Conservation (phyloP, 1,140 invertebrate genomes). For the Papilio glaucus region DNA sequence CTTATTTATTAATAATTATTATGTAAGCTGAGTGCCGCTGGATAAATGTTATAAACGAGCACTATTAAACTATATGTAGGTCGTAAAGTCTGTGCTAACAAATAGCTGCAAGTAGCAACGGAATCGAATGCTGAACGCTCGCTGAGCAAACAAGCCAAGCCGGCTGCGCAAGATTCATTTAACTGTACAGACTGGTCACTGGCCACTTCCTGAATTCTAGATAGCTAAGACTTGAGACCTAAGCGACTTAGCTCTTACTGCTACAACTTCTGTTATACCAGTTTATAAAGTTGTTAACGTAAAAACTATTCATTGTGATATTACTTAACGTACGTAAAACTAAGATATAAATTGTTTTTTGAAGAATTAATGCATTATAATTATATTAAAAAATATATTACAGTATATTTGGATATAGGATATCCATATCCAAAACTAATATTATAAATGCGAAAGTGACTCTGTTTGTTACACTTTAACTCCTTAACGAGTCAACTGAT, state of each 20-base stretch:
- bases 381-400: too few relatives aligned
- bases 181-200: constrained; percentile 36
- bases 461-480: too few relatives aligned
- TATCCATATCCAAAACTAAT: too few relatives aligned
- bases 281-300: not conserved
- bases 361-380: too few relatives aligned
- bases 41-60: not conserved
- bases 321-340: too few relatives aligned
- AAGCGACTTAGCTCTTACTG: not conserved
- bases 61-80: constrained; percentile 16
- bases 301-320: not conserved
- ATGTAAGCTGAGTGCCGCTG: too few relatives aligned
- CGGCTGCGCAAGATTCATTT: constrained; percentile 33
- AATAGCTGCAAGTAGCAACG: constrained; percentile 1
- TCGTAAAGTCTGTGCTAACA: constrained; percentile 7
- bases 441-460: too few relatives aligned
- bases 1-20: too few relatives aligned
- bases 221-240: constrained; percentile 19
- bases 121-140: constrained; percentile 20
- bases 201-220: constrained; percentile 34
- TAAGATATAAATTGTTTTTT: too few relatives aligned
- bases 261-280: not conserved
- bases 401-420: too few relatives aligned
- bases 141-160: constrained; percentile 19
- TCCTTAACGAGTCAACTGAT: too few relatives aligned